phyloP scores from a whole-genome alignment of 2,888 invertebrate genomes.

The Mamestra brassicae region DNA sequence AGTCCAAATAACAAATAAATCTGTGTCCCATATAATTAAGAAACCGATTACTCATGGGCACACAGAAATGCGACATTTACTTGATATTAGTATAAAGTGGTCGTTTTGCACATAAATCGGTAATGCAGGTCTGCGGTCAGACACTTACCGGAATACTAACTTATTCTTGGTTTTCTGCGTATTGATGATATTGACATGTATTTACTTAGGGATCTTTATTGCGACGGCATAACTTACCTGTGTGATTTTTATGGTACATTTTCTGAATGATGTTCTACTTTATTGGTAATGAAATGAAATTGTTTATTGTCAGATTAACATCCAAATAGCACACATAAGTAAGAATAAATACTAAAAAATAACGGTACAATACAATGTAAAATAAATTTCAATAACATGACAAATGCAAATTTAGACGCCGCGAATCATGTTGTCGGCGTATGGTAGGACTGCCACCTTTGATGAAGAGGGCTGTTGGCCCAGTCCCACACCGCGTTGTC shows the following conservation, averaged over 20 bases:
- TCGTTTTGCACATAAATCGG: constrained; percentile 52
- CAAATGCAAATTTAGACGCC: no score
- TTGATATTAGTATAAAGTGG: constrained; percentile 31
- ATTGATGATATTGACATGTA: constrained; percentile 35
- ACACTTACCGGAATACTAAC: constrained; percentile 51
- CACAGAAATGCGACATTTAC: constrained; percentile 23
- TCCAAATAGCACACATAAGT: no score
- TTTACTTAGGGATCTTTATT: constrained; percentile 20
- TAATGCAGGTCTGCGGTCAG: constrained; percentile 41
- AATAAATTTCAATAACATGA: no score
- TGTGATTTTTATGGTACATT: not conserved
- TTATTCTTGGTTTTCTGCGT: constrained; percentile 34
- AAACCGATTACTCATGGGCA: constrained; percentile 27
- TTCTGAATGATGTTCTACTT: not conserved
- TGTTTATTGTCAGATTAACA: no score
- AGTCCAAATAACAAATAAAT: constrained; percentile 43
- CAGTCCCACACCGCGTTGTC: no score
- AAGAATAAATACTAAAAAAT: not conserved
- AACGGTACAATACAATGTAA: no score
- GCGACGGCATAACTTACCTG: not conserved
- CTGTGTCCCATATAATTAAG: constrained; percentile 46
- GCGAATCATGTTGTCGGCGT: no score
- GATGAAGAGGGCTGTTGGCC: no score
- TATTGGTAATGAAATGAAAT: not conserved
- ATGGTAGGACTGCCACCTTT: no score